phyloP scores from a whole-genome alignment of 1,140 invertebrate species.

The Magallana gigas region DNA sequence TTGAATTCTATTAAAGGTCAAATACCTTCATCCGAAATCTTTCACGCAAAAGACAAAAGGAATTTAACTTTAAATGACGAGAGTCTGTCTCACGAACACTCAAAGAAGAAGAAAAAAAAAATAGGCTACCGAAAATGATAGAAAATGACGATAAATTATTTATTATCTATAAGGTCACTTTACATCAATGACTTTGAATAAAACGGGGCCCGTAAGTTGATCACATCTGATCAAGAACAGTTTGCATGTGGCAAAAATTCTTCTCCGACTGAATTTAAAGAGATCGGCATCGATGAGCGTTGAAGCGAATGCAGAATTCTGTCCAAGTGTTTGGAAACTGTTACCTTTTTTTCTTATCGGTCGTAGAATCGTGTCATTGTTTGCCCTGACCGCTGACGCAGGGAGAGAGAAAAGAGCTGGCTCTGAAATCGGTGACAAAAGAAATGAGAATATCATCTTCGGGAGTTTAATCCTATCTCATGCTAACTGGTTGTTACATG shows the following conservation, averaged over 20 bases:
- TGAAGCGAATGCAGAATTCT: conserved; percentile 35
- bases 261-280: not conserved
- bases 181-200: conserved; percentile 29
- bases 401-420: conserved; percentile 18
- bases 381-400: not conserved
- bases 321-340: conserved; percentile 37
- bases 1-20: conserved; percentile 29
- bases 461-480: not conserved
- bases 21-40: conserved; percentile 33
- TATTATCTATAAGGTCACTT: conserved; percentile 36
- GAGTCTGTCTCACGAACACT: conserved; percentile 22
- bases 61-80: conserved; percentile 35
- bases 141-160: conserved; percentile 37
- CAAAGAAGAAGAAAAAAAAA: conserved; percentile 26
- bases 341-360: conserved; percentile 21
- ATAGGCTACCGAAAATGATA: conserved; percentile 35
- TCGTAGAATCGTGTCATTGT: not conserved
- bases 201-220: conserved; percentile 6
- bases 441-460: conserved; percentile 12
- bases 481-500: conserved; percentile 8
- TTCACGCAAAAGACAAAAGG: conserved; percentile 32
- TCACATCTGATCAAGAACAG: conserved; percentile 31
- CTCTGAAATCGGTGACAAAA: conserved; percentile 20
- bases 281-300: conserved; percentile 20
- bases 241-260: conserved; percentile 28